Evolutionary conservation across 92 coral and sea anemone species (phyloP).

Genomic region (Diadumene lineata): DNA sequence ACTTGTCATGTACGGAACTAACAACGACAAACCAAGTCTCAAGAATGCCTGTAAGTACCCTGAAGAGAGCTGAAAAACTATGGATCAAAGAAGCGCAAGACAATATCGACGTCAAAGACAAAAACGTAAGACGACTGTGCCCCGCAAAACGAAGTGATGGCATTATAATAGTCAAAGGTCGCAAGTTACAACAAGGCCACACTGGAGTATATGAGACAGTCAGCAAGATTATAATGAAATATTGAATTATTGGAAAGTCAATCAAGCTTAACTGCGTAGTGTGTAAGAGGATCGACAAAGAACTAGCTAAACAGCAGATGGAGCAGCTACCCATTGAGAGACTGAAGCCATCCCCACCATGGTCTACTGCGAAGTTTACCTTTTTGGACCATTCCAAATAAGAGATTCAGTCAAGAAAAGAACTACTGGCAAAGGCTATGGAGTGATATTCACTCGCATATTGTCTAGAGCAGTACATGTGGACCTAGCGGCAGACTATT

Average conservation of each 20-base stretch:
- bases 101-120: slow-evolving; percentile 32
- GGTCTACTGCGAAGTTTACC: slow-evolving; percentile 47
- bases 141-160: slow-evolving; percentile 20
- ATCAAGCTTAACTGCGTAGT: slow-evolving; percentile 50
- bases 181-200: slow-evolving; percentile 35
- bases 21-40: background rate
- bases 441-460: too few relatives aligned
- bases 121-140: too few relatives aligned
- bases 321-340: too few relatives aligned
- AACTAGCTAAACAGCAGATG: too few relatives aligned
- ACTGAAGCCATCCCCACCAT: slow-evolving; percentile 51
- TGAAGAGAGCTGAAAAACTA: slow-evolving; percentile 7
- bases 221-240: too few relatives aligned
- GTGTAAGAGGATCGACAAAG: too few relatives aligned
- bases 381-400: too few relatives aligned
- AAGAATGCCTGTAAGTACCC: background rate
- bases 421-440: too few relatives aligned
- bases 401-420: too few relatives aligned
- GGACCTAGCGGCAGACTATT: too few relatives aligned
- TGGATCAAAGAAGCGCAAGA: slow-evolving; percentile 19
- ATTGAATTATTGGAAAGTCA: slow-evolving; percentile 48
- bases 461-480: too few relatives aligned
- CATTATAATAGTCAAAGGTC: background rate
- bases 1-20: slow-evolving; percentile 22
- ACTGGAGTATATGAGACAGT: slow-evolving; percentile 44